Evolutionary conservation across 2,797 vertebrate genomes (phyloP).

Genomic region (Tenualosa ilisha): DNA sequence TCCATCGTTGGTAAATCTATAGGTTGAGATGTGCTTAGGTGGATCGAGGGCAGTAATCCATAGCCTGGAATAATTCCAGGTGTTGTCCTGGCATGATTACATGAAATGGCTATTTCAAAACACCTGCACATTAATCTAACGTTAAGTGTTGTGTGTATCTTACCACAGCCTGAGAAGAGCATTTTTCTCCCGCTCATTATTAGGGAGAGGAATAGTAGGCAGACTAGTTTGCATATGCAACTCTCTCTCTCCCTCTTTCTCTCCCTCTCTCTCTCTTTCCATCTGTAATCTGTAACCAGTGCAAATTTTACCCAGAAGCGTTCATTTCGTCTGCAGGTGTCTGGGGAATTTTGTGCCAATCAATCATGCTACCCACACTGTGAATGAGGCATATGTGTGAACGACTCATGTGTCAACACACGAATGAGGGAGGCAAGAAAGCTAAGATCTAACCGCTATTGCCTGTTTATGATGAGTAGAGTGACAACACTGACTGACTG

Average conservation of each 20-base stretch:
- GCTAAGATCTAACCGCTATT: neutral
- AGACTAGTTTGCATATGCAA: constrained; percentile 6
- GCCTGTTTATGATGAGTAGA: neutral
- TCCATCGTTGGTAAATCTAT: neutral
- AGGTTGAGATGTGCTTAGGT: neutral
- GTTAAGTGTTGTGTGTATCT: constrained; percentile 55
- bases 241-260: neutral
- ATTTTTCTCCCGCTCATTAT: constrained; percentile 22
- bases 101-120: constrained; percentile 52
- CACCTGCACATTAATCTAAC: constrained; percentile 59
- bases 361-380: neutral
- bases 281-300: constrained; percentile 1
- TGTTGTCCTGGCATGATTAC: neutral
- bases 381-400: neutral
- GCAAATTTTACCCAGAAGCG: neutral
- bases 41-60: neutral
- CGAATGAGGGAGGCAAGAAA: neutral
- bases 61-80: neutral
- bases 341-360: neutral
- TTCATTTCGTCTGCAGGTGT: neutral
- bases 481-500: neutral
- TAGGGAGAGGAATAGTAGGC: neutral
- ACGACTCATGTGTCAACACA: neutral
- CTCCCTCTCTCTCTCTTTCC: too few relatives aligned
- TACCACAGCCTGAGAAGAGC: neutral